Conservation (phyloP, 2,888 invertebrate species). For the Brachyopa scutellaris region DNA sequence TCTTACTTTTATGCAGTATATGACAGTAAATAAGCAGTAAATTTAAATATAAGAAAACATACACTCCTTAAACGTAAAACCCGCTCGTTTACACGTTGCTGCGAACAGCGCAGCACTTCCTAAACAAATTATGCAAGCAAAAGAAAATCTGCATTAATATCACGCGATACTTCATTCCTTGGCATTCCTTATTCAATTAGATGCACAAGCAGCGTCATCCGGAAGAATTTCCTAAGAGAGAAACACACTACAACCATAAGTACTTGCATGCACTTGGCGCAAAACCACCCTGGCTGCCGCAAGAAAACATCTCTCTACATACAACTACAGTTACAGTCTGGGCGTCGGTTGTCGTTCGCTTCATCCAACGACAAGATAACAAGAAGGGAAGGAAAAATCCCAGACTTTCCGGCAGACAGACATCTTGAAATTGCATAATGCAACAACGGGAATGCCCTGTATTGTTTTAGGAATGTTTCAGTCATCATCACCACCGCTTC, state of each 20-base stretch:
- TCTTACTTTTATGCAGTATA: not conserved
- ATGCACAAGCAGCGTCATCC: slow-evolving; percentile 62
- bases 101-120: slow-evolving; percentile 10
- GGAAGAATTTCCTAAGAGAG: slow-evolving; percentile 52
- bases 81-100: slow-evolving; percentile 34
- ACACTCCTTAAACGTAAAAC: not conserved
- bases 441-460: slow-evolving; percentile 67
- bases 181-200: slow-evolving; percentile 65
- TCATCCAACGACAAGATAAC: not conserved
- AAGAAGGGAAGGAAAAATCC: slow-evolving; percentile 6
- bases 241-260: slow-evolving; percentile 50
- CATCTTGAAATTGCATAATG: slow-evolving; percentile 70
- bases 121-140: slow-evolving; percentile 53
- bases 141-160: slow-evolving; percentile 58
- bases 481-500: slow-evolving; percentile 11
- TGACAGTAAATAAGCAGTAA: not conserved
- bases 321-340: not conserved
- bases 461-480: slow-evolving; percentile 59
- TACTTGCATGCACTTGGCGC: slow-evolving; percentile 51
- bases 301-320: no score
- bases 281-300: slow-evolving; percentile 34
- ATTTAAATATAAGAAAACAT: slow-evolving; percentile 3
- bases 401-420: slow-evolving; percentile 70
- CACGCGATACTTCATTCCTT: slow-evolving; percentile 45
- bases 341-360: not conserved